Base-by-base conservation (phyloP, 2,797 vertebrate species). In the Notolepis coatsorum region DNA sequence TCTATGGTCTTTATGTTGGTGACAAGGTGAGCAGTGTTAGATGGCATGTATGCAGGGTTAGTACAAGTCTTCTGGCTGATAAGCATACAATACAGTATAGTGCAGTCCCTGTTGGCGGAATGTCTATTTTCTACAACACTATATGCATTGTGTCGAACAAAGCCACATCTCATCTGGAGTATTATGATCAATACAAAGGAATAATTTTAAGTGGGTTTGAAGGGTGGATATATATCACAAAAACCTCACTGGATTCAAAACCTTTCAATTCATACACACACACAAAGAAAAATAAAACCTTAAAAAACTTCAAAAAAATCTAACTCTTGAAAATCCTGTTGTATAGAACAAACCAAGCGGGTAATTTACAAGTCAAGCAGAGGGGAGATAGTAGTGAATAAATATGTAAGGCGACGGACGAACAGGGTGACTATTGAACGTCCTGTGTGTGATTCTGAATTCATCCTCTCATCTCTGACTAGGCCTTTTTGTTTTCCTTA, bases 401-500 rank as follows among this genome's bases (percentile, higher is more conserved):
- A 87, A 89, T 89, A 90, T 70, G 72, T 84, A 88, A 88, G 81
- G 79, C 74, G 63, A 74, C 50, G 58, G 60, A 80, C 35, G n/a
- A 81, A 75, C 60, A 56, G 60, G 42, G 59, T 69, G 68, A 54
- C 61, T 70, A 62, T 61, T 2, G 53, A 77, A 77, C 62, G 71
- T 76, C 61, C 51, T 74, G 53, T 62, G 33, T 64, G 42, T 65
- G 64, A 61, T 60, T 58, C 46, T 50, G 13, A 15, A 43, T 30
- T 17, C 8, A 13, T 28, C 21, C 45, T 33, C 31, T 59, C 56
- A 24, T 33, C 13, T 38, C 57, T 57, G 35, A 48, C 58, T 46
- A 51, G 20, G 47, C 53, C n/a, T 28, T 59, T 64, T 51, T 41
- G 6, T n/a, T 20, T 76, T 61, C 25, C 56, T 24, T 39, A 23